A percentile compares a stretch with the other conserved stretches of the same genome.
These are phyloP conservation scores for Agriotes lineatus DNA, from an alignment of 2,888 invertebrate species.

Conservation along the genomic window DNA sequence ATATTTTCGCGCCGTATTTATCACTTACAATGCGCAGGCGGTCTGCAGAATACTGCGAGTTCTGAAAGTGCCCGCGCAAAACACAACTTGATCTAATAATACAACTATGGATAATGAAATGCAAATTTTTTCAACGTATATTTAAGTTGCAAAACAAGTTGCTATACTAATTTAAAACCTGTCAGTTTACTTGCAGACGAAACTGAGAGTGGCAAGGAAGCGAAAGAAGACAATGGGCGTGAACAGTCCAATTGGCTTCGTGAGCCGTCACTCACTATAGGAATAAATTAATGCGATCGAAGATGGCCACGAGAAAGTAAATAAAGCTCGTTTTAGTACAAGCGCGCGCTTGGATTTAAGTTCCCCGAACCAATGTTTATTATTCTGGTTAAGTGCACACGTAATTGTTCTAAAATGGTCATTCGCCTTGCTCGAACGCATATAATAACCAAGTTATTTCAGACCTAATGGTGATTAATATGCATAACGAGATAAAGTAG, in stretches of 20 bases:
- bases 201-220: constrained; percentile 32
- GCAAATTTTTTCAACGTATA: constrained; percentile 12
- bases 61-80: too few relatives aligned
- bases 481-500: constrained; percentile 49
- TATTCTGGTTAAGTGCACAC: constrained; percentile 28
- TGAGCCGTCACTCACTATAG: constrained; percentile 49
- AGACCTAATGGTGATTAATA: constrained; percentile 51
- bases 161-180: constrained; percentile 36
- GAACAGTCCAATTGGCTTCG: constrained; percentile 52
- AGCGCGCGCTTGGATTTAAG: constrained; percentile 12
- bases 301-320: constrained; percentile 36
- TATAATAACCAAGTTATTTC: constrained; percentile 46
- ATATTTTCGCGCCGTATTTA: too few relatives aligned
- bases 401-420: constrained; percentile 39
- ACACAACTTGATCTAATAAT: neutral
- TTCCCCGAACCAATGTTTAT: constrained; percentile 23
- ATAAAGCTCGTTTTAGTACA: constrained; percentile 7
- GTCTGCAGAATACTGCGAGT: too few relatives aligned
- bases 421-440: constrained; percentile 38
- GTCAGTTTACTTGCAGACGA: constrained; percentile 36
- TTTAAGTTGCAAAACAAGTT: constrained; percentile 34
- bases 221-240: constrained; percentile 52
- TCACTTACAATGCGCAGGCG: too few relatives aligned
- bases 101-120: constrained; percentile 1
- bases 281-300: constrained; percentile 49